Evolutionary conservation across 1,140 invertebrate species (phyloP), one percentile per base, ranked within the genome.

Genomic region (Brachionus paranguensis): DNA sequence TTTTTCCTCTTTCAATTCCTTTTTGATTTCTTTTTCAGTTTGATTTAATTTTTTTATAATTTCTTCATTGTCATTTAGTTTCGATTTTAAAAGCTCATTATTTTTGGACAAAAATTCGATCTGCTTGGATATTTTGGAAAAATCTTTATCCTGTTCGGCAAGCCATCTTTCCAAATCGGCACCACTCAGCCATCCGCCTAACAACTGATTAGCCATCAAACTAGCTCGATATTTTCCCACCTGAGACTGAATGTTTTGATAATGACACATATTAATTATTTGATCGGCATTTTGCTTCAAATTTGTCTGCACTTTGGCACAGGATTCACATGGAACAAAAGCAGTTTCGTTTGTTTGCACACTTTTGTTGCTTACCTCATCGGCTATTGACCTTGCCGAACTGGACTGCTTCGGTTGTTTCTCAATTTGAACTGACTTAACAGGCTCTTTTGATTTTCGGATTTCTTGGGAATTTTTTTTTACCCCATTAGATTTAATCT

Each of bases 121-220:
- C 29, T 83, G 81, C 47, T 72, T 83, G 6, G 64, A 27, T 70
- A 83, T 50, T 37, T 60, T 53, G 6, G 20, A 17, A 17, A 83
- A 53, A 55, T 83, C 81, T 24, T 83, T 83, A 8, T 68, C 60
- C n/a, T 83, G 81, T 41, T 47, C 60, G n/a, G 29, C 29, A 37
- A 68, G 37, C 81, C 81, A 83, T 12, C 24, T 37, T 33, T 83
- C 60, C 33, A 83, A 41, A 72, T 83, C 81, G 43, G 50, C 2
- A 41, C 81, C 60, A 33, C 37, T 83, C 6, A 83, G 33, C 60
- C 60, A 47, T 17, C 41, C 60, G 24, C 81, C 60, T 3, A 68
- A n/a, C n/a, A 83, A 37, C 64, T 81, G 78, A 81, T 68, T 81
- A 5, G 78, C 78, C 78, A 81, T 81, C 60, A 81, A 45, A 43